A percentile compares a stretch with the other conserved stretches of the same genome.
These are phyloP conservation scores for Paramisgurnus dabryanus DNA, from an alignment of 2,113 vertebrate species.

Conservation along the genomic window DNA sequence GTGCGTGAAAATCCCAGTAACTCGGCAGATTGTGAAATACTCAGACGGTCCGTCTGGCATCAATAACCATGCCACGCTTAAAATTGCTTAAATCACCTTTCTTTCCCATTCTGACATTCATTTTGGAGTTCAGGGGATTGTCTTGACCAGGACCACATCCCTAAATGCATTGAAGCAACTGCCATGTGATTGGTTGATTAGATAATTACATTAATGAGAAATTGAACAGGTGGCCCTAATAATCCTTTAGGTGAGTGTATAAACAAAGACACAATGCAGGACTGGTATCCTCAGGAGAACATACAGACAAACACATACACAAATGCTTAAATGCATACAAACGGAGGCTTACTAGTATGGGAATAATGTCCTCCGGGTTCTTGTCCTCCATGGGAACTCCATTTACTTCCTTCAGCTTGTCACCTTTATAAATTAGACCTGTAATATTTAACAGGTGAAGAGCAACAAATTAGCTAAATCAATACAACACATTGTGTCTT, in stretches of 20 bases:
- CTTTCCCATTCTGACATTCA: too few relatives aligned
- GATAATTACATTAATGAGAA: too few relatives aligned
- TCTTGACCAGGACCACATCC: too few relatives aligned
- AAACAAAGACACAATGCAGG: slow-evolving; percentile 33
- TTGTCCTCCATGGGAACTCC: slow-evolving; percentile 86
- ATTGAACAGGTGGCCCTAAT: too few relatives aligned
- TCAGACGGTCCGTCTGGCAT: too few relatives aligned
- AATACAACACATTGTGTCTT: background rate
- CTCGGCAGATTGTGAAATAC: too few relatives aligned
- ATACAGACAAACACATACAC: background rate
- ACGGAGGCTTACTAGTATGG: slow-evolving; percentile 81
- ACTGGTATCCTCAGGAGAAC: background rate
- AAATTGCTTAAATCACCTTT: too few relatives aligned
- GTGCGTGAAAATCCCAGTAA: too few relatives aligned
- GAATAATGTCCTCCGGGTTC: slow-evolving; percentile 89
- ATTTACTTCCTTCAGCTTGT: slow-evolving; percentile 92
- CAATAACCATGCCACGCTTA: too few relatives aligned
- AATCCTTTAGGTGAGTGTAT: background rate
- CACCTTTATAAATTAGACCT: slow-evolving; percentile 94
- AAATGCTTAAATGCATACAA: background rate
- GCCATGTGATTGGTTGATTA: too few relatives aligned
- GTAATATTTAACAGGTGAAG: slow-evolving; percentile 38
- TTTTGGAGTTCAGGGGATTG: too few relatives aligned
- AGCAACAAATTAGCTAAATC: background rate
- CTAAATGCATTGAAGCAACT: too few relatives aligned